phyloP scores from a whole-genome alignment of 1,140 invertebrate species.

The Eciton burchellii region DNA sequence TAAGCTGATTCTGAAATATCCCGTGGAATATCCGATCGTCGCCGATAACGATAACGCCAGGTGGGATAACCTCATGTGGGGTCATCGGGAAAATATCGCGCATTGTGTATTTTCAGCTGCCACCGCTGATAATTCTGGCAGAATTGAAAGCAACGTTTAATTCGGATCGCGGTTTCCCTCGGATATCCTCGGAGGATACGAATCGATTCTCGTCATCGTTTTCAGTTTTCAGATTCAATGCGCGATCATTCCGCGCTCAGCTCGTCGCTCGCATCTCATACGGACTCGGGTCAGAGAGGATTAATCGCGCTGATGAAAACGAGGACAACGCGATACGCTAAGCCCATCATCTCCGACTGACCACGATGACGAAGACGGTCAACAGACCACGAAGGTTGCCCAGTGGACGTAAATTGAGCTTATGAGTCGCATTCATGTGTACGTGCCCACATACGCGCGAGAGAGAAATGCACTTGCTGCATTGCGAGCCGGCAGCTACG shows the following conservation, averaged over 20 bases:
- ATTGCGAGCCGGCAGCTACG: neutral
- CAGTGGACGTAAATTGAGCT: constrained; percentile 69
- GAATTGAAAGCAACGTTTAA: constrained; percentile 45
- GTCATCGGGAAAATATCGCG: neutral
- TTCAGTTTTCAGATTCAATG: neutral
- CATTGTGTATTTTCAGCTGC: constrained; percentile 7
- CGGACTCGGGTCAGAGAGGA: constrained; percentile 3
- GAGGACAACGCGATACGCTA: constrained; percentile 61
- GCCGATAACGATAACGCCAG: neutral
- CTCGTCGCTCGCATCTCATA: constrained; percentile 16
- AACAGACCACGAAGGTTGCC: constrained; percentile 48
- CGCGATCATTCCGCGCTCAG: neutral
- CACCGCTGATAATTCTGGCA: neutral
- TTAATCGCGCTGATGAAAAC: constrained; percentile 64
- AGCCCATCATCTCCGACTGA: constrained; percentile 54
- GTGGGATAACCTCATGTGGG: neutral
- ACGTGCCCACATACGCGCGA: constrained; percentile 14
- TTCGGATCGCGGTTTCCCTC: neutral
- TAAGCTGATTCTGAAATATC: neutral
- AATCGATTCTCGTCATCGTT: neutral
- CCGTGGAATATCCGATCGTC: neutral
- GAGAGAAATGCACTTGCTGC: constrained; percentile 26
- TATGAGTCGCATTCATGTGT: constrained; percentile 50
- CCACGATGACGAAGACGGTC: constrained; percentile 46
- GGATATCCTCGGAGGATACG: neutral